Evolutionary conservation across 2,113 vertebrate species (phyloP), one percentile per base, ranked within the genome.

Genomic region (Siphamia tubifer): DNA sequence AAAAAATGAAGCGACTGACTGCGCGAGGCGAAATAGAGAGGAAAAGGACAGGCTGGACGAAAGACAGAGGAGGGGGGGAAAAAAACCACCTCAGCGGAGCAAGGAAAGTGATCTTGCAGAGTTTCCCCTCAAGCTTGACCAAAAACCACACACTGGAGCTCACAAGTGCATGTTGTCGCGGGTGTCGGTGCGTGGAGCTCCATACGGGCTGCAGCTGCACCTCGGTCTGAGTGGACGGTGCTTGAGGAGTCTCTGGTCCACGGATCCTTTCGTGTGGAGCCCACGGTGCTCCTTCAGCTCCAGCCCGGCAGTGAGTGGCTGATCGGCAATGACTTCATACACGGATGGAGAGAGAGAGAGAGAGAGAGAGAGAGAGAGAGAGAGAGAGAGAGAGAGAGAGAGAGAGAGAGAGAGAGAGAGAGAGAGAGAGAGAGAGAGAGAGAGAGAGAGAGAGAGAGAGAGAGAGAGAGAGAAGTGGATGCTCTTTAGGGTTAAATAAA

Each of bases 71-170:
- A 13, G 8, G 27, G 36, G 13, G 16, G 65, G 15, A 27, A 35
- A 56, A 64, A 31, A 62, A 34, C 64, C 74, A 67, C 63, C 68
- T 67, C 72, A 48, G 43, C 45, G 12, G 47, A 48, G 58, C 79
- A 52, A 24, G 34, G 44, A 89, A 91, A 92, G 89, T 91, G 81
- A 65, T 55, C 76, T 52, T 35, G 55, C 64, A 76, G 85, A 86
- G 58, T 78, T 88, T 80, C 62, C 11, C 66, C 42, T 70, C 48
- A 6, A 56, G 56, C 61, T 35, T 55, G 12, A 70, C 32, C 66
- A 54, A 43, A 51, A 58, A 56, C 60, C 27, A 56, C 2, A 54
- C 5, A 57, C 30, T 15, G 60, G 39, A 21, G 58, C 60, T 34
- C 51, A 88, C 35, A 66, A 34, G 77, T 62, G 87, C 84, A 81